Evolutionary conservation across 2,888 invertebrate species (phyloP), one percentile per base, ranked within the genome.

Genomic region (Drosophila histrio): DNA sequence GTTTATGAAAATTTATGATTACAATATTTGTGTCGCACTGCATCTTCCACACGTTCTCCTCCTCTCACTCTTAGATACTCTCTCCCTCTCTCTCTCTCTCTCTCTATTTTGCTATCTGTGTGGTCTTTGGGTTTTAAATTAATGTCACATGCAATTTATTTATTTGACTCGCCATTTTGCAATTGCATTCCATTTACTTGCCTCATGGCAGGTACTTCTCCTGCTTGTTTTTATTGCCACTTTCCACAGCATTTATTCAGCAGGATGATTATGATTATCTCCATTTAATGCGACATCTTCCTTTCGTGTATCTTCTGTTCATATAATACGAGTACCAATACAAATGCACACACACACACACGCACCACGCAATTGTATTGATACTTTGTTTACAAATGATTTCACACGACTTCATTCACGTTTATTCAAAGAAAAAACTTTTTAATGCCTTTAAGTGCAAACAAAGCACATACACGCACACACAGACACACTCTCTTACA

Each of bases 11-110:
- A 84, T 84, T 84, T 84, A 84, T 84, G 84, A 84, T 89, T 79
- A 88, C 84, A 89, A 89, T 84, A 84, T 89, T 84, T 77, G 79
- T 89, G 86, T 85, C 86, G 88, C 84, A 87, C 68, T 89, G 75
- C 68, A 79, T 85, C 86, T 87, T 60, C 58, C 56, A 24, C 58
- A 19, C n/a, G 15, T 19, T 11, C 8, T 26, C 24, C 8, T 15
- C 8, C 19, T 15, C 21, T 22, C 43, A 7, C 26, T 36, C 49
- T 1, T n/a, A n/a, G n/a, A n/a, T n/a, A n/a, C 32, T 21, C 43
- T 39, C 32, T 7, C 19, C 4, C 11, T 6, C 24, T n/a, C 38
- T 5, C 2, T 15, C 19, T 39, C 56, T 1, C 41, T 15, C 32
- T 2, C 24, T 6, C 15, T 7, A 24, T 9, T 41, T 9, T 26